phyloP scores from a whole-genome alignment of 2,797 vertebrate genomes.

The Anguilla anguilla region DNA sequence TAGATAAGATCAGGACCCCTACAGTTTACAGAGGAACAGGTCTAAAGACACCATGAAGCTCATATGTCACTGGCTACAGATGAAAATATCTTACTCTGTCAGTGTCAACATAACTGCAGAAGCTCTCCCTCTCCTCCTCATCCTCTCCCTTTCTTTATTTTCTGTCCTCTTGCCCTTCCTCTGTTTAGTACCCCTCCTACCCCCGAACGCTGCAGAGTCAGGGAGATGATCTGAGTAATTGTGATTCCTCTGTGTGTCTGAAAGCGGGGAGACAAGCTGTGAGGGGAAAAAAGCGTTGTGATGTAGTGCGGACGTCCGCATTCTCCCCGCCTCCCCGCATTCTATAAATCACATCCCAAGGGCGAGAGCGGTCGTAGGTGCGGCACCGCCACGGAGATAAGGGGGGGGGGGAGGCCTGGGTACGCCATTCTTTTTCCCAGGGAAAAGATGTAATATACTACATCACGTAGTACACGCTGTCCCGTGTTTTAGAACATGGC shows the following conservation, averaged over 20 bases:
- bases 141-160: not conserved
- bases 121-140: not conserved
- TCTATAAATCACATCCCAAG: conserved; percentile 3
- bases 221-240: not conserved
- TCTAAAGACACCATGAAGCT: not conserved
- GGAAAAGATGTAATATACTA: not conserved
- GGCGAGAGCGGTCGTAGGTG: not conserved
- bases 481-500: not conserved
- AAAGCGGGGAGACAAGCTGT: not conserved
- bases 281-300: not conserved
- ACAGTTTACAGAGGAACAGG: not conserved
- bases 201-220: not conserved
- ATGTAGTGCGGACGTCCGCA: not conserved
- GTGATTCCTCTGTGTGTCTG: not conserved
- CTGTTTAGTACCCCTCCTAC: not conserved
- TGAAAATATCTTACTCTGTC: not conserved
- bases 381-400: not conserved
- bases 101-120: not conserved
- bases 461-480: not conserved
- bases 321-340: not conserved
- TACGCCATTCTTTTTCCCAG: not conserved
- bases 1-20: not conserved
- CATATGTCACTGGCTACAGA: not conserved
- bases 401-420: not conserved
- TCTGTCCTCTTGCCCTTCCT: not conserved